Evolutionary conservation across 2,888 invertebrate genomes (phyloP).

Genomic region (Acutogordius australiensis): DNA sequence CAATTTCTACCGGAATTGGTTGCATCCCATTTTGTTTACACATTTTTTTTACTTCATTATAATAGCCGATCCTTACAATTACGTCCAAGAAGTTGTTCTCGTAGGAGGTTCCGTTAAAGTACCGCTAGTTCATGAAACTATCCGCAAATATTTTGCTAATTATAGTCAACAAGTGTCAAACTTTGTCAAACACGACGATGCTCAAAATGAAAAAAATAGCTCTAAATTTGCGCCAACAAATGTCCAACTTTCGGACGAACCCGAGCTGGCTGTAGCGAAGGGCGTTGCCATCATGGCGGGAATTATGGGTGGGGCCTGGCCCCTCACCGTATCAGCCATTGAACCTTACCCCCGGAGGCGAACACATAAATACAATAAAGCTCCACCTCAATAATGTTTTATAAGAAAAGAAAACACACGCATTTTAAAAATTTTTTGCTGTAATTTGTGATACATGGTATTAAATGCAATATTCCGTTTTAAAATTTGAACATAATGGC

Average conservation of each 20-base stretch:
- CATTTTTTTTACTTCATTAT: too few species aligned
- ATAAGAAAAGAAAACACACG: too few species aligned
- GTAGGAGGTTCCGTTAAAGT: constrained; percentile 29
- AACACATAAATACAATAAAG: too few species aligned
- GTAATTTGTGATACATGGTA: too few species aligned
- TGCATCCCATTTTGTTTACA: constrained; percentile 20
- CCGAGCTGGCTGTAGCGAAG: constrained; percentile 27
- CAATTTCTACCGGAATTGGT: constrained; percentile 25
- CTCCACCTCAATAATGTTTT: too few species aligned
- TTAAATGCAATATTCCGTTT: too few species aligned
- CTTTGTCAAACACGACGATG: not conserved
- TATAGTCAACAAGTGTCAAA: not conserved
- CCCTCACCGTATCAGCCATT: constrained; percentile 26
- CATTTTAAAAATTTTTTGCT: too few species aligned
- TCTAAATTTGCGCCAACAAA: not conserved
- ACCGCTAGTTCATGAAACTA: constrained; percentile 25
- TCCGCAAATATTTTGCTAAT: constrained; percentile 23
- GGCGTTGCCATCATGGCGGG: constrained; percentile 29
- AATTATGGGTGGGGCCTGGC: constrained; percentile 29
- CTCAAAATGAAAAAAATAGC: not conserved
- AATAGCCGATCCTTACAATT: too few species aligned
- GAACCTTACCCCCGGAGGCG: constrained; percentile 17
- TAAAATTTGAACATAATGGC: too few species aligned
- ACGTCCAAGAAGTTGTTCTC: constrained; percentile 27
- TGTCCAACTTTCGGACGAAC: constrained; percentile 19